Evolutionary conservation across 2,797 vertebrate genomes (phyloP).

Genomic region (Chloroceryle inda): DNA sequence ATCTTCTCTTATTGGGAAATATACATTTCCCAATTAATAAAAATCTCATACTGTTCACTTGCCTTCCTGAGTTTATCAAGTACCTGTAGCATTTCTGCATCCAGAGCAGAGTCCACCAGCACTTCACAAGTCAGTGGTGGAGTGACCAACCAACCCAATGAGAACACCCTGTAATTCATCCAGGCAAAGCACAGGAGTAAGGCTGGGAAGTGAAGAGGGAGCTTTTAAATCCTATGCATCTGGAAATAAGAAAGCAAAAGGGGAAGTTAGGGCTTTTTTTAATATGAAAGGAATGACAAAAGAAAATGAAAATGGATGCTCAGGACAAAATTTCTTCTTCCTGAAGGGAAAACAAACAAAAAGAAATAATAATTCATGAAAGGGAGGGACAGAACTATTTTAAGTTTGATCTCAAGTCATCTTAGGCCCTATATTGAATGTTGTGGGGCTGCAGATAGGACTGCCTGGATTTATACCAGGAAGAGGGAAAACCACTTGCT

Average conservation of each 20-base stretch:
- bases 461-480: not conserved
- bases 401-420: not conserved
- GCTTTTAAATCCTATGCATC: not conserved
- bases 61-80: not conserved
- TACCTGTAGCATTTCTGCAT: slow-evolving; percentile 5
- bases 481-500: not conserved
- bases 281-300: not conserved
- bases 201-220: not conserved
- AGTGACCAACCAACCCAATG: not conserved
- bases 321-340: not conserved
- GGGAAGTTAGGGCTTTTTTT: not conserved
- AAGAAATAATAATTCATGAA: not conserved
- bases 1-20: not conserved
- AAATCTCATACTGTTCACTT: not conserved
- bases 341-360: not conserved
- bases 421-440: not conserved
- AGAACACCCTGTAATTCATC: rapidly evolving
- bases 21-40: slow-evolving; percentile 46
- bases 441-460: not conserved
- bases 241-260: not conserved
- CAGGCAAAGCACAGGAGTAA: not conserved
- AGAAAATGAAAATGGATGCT: not conserved
- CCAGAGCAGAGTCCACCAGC: not conserved
- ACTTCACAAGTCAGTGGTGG: not conserved
- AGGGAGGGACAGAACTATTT: not conserved